Conservation (phyloP, 2,888 invertebrate genomes). For the Campopleginae sp. region DNA sequence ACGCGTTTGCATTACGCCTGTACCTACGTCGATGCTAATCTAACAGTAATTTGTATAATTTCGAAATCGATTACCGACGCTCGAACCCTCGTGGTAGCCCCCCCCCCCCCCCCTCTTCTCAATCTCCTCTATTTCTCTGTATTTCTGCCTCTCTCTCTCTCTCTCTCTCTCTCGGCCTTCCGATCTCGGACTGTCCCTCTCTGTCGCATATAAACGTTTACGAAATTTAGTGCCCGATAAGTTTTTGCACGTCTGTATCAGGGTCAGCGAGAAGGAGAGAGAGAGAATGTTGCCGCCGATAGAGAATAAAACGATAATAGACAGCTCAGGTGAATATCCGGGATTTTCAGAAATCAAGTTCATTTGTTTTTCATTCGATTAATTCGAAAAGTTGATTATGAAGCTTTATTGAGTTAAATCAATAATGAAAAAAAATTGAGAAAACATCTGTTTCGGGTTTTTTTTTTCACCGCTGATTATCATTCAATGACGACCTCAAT, state of each 20-base stretch:
- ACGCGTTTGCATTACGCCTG: conserved; percentile 37
- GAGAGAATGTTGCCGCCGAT: conserved; percentile 7
- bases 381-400: neutral
- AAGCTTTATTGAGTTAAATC: neutral
- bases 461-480: neutral
- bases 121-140: neutral
- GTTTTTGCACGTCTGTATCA: conserved; percentile 54
- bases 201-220: conserved; percentile 7
- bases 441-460: neutral
- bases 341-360: neutral
- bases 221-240: conserved; percentile 62
- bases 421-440: neutral
- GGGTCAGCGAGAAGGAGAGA: neutral
- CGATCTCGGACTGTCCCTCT: conserved; percentile 4
- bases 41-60: conserved; percentile 80
- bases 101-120: neutral
- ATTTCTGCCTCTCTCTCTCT: conserved; percentile 1
- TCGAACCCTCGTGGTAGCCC: conserved; percentile 9
- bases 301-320: conserved; percentile 49
- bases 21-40: conserved; percentile 75
- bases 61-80: conserved; percentile 74
- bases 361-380: neutral
- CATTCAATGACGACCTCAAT: neutral
- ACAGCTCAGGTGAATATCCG: conserved; percentile 27
- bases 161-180: conserved; percentile 16